Evolutionary conservation across 2,113 vertebrate genomes (phyloP), one percentile per base, ranked within the genome.

Genomic region (Colinus virginianus): DNA sequence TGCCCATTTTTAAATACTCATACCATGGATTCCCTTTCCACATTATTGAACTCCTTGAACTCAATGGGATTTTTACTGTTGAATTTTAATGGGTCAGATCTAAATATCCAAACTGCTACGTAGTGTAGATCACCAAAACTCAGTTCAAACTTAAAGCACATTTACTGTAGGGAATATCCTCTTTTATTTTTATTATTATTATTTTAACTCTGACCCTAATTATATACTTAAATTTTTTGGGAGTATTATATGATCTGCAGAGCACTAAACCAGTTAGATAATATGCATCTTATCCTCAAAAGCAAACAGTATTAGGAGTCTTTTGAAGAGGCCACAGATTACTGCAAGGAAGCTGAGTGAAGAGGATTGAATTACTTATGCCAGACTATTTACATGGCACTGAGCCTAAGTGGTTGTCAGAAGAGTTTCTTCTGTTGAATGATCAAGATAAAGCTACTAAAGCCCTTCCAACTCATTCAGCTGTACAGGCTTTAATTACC

Each of bases 341-440:
- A 70, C 81, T 93, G 71, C 59, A 68, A 84, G 88, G 78, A 87
- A 94, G 76, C 79, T 78, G 79, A 66, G 70, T 40, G 88, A 77
- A 75, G 80, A 87, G 71, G 61, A 45, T 15, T 88, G 78, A 68
- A 74, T 92, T 84, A 56, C 93, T 90, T 91, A 88, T 58, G 81
- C 72, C 75, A 75, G 90, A 92, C 20, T 90, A 72, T 93, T 84
- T 90, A 21, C 25, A 22, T 93, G 90, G 72, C 78, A 69, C 86
- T 61, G 84, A 93, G 90, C 78, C 95, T 76, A 76, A 72, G 63
- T 11, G 72, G 45, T 82, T 96, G 91, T 89, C 91, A 92, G 68
- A 94, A 79, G 69, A 81, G 75, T 36, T 91, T 58, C 78, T 92
- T 36, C 67, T 77, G 75, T 62, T 79, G 63, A 95, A 68, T 69